phyloP scores from a whole-genome alignment of 2,797 vertebrate genomes.

The Rhinogobio ventralis region DNA sequence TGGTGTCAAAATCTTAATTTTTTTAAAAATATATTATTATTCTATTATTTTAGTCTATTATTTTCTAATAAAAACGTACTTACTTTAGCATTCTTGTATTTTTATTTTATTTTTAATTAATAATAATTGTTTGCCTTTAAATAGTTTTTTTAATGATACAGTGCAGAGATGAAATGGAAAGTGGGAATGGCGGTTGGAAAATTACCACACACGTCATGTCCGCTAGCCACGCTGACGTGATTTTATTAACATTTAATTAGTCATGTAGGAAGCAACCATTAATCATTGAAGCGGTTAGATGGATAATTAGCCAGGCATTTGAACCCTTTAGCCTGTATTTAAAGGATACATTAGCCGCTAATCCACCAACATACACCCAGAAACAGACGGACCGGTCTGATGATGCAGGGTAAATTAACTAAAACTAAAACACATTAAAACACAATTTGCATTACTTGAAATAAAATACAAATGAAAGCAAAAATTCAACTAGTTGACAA shows the following conservation, averaged over 20 bases:
- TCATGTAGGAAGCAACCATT: conserved; percentile 5
- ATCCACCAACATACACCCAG: conserved; percentile 1
- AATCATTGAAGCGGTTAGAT: conserved; percentile 25
- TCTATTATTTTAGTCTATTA: conserved; percentile 21
- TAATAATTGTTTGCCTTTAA: not conserved
- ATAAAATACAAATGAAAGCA: not conserved
- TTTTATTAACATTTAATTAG: conserved; percentile 26
- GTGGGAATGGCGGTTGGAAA: not conserved
- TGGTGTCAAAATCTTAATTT: conserved; percentile 62
- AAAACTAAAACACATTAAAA: not conserved
- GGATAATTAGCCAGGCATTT: conserved; percentile 10
- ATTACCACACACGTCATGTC: not conserved
- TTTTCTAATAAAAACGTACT: conserved; percentile 40
- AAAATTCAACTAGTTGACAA: not conserved
- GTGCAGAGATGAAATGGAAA: not conserved
- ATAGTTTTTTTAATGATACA: not conserved
- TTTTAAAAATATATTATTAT: not conserved
- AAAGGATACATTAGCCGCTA: not conserved
- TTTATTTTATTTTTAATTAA: not conserved
- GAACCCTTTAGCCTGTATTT: conserved; percentile 8
- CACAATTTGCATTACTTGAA: not conserved
- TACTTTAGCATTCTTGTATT: not conserved
- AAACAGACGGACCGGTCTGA: not conserved
- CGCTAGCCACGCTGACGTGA: not conserved
- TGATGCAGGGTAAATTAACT: not conserved